Conservation (phyloP, 2,797 vertebrate species). For the Anableps anableps region DNA sequence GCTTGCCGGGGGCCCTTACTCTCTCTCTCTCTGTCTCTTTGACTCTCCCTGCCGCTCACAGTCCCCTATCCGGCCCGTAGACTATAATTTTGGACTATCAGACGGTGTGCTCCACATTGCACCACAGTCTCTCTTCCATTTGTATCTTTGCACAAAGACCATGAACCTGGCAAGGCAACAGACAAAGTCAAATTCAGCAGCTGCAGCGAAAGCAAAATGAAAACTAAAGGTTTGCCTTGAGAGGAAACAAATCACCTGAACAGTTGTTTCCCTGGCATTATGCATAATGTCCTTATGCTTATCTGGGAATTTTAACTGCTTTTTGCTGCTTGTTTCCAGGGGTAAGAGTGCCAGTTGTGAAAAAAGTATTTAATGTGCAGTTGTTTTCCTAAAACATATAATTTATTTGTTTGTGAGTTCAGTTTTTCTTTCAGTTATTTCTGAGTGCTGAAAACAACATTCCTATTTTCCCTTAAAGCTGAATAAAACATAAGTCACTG, state of each 20-base stretch:
- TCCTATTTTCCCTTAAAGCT: conserved; percentile 10
- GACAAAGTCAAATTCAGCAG: conserved; percentile 63
- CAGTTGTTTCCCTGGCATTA: conserved; percentile 54
- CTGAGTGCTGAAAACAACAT: background rate
- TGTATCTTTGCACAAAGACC: conserved; percentile 71
- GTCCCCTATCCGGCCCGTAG: conserved; percentile 66
- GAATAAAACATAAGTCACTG: conserved; percentile 29
- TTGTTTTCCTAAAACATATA: conserved; percentile 36
- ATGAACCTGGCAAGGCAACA: conserved; percentile 64
- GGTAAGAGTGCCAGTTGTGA: conserved; percentile 44
- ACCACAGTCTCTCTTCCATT: conserved; percentile 51
- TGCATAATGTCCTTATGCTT: conserved; percentile 60
- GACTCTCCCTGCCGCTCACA: conserved; percentile 41
- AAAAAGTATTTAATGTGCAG: conserved; percentile 47
- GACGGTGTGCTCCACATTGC: conserved; percentile 61
- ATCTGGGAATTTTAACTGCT: conserved; percentile 46
- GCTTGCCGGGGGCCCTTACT: conserved; percentile 79
- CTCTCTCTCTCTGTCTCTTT: conserved; percentile 43
- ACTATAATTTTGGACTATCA: conserved; percentile 72
- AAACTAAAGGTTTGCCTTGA: conserved; percentile 55
- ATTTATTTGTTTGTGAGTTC: conserved; percentile 20
- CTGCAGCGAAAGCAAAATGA: conserved; percentile 55
- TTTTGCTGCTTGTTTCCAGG: conserved; percentile 49
- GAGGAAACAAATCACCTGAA: conserved; percentile 69
- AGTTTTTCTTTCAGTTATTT: background rate